Base-by-base conservation (phyloP, 2,113 vertebrate species). In the Corythoichthys haematopterus region DNA sequence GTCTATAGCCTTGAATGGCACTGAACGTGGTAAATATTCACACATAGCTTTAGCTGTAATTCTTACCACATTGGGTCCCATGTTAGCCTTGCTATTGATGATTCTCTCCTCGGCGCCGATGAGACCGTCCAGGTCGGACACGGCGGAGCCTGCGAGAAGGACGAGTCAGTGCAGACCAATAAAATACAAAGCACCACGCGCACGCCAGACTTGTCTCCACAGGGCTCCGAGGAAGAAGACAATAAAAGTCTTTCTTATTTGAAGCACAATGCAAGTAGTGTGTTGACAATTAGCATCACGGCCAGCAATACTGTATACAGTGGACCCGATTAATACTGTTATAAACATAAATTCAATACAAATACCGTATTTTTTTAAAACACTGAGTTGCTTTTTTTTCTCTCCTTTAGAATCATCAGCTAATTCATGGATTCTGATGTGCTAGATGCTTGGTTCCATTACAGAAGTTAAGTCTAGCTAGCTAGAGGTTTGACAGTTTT, bases 71-170 rank as follows among this genome's bases (percentile, higher is more conserved):
- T 94, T 94, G 69, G 94, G 88, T 72, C 93, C 93, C 78, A 94
- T 91, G 85, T 95, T 94, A 74, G 90, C 92, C 88, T 95, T 96
- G 90, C 91, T 94, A 92, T 96, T 99, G 81, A 98, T 94, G 77
- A 94, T 90, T 80, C 94, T 95, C 77, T 98, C 96, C 78, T 98
- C 96, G 0, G 95, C 92, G 0, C 95, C 96, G 0, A 98, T 96
- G 84, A 98, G 91, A 16, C 94, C 93, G 0, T 96, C 94, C 70
- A 95, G 84, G 69, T 94, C 93, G 0, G 92, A 93, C 86, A 94
- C 90, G 61, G 93, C 96, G 38, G 96, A 98, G 55, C 96, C 97
- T 99, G 92, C 16, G 51, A 47, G 52, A 69, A 64, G 38, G 11
- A 71, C 56, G 3, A 4, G 70, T 80, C 73, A 68, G 65, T 38